Percentiles rank a stretch among this genome's conserved stretches.
These are phyloP conservation scores for Sebastiscus tertius DNA, from an alignment of 2,797 vertebrate species.

Conservation along the genomic window DNA sequence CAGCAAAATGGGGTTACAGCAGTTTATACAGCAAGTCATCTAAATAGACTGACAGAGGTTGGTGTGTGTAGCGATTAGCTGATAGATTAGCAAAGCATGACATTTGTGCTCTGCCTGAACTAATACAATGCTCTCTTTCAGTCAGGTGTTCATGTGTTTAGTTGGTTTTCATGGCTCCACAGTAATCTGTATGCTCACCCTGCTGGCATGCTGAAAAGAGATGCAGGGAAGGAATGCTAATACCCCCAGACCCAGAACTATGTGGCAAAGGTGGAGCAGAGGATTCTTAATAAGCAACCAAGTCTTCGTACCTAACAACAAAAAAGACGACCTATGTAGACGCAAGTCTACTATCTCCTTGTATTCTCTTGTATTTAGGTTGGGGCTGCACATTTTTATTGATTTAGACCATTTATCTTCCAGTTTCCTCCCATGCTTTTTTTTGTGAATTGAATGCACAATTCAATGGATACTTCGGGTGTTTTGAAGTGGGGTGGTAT, in stretches of 20 bases:
- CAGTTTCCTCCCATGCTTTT: too few species aligned
- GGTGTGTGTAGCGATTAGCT: slow-evolving; percentile 24
- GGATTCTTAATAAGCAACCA: too few species aligned
- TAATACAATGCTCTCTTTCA: slow-evolving; percentile 34
- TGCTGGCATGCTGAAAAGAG: slow-evolving; percentile 27
- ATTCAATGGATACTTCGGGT: too few species aligned
- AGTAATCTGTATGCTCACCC: slow-evolving; percentile 46
- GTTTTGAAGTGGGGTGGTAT: too few species aligned
- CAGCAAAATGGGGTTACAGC: slow-evolving; percentile 9
- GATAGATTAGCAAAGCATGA: slow-evolving; percentile 46
- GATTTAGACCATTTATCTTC: too few species aligned
- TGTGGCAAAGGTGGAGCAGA: not conserved
- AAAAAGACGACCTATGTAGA: too few species aligned
- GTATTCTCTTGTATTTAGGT: too few species aligned
- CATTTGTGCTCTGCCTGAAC: slow-evolving; percentile 40
- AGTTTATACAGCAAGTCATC: slow-evolving; percentile 1
- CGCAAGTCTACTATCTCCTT: too few species aligned
- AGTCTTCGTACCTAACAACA: too few species aligned
- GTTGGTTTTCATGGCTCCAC: slow-evolving; percentile 37
- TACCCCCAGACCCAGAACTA: not conserved
- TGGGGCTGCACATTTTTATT: too few species aligned
- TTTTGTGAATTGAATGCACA: too few species aligned
- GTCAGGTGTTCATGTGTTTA: slow-evolving; percentile 42
- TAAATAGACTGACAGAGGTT: slow-evolving; percentile 6
- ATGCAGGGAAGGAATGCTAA: slow-evolving; percentile 46